A percentile compares a stretch with the other conserved stretches of the same genome.
phyloP scores from a whole-genome alignment of 2,113 vertebrate genomes.

The Heliornis fulica region DNA sequence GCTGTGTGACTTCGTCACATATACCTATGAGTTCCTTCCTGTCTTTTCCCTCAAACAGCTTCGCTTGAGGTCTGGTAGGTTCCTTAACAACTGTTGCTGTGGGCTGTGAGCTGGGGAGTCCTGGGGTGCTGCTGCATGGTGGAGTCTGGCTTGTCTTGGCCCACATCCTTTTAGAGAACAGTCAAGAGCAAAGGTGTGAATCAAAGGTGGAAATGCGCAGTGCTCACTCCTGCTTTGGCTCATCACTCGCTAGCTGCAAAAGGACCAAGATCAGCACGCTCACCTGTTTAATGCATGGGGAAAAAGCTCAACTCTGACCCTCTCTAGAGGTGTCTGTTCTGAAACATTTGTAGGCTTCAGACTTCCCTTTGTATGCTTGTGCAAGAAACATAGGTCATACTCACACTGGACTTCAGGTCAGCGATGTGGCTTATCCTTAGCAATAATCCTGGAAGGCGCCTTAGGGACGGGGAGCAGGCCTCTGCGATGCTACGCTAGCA shows the following conservation, averaged over 20 bases:
- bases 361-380: neutral
- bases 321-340: neutral
- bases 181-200: neutral
- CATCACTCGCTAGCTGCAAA: neutral
- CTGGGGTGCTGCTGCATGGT: rapidly evolving
- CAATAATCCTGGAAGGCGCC: neutral
- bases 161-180: neutral
- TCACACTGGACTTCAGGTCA: neutral
- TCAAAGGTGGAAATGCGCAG: neutral
- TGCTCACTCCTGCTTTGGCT: neutral
- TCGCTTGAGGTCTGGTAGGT: neutral
- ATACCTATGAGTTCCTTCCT: neutral
- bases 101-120: neutral
- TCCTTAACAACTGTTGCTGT: neutral
- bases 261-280: rapidly evolving
- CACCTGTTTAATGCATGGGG: rapidly evolving
- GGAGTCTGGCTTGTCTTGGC: neutral
- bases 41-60: neutral
- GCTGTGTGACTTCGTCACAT: rapidly evolving
- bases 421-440: neutral
- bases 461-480: neutral
- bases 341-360: neutral
- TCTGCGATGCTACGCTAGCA: rapidly evolving
- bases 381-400: rapidly evolving
- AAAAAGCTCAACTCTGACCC: neutral